phyloP scores from a whole-genome alignment of 2,797 vertebrate genomes.

The Harpagifer antarcticus region DNA sequence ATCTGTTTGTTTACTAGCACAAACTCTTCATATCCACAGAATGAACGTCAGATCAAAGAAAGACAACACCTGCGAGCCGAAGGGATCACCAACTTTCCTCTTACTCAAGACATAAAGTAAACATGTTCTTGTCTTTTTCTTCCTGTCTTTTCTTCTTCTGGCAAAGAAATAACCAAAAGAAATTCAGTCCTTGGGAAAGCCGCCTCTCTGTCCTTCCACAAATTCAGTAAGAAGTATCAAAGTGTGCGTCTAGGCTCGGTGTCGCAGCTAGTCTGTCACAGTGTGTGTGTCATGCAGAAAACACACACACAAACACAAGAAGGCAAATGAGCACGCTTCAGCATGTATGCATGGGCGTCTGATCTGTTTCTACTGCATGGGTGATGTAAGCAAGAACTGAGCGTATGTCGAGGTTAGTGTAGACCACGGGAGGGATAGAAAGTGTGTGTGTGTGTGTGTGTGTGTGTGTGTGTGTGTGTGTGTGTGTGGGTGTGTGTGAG shows the following conservation, averaged over 20 bases:
- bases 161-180: constrained; percentile 29
- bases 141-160: constrained; percentile 18
- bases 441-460: constrained; percentile 42
- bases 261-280: constrained; percentile 34
- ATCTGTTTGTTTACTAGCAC: constrained; percentile 43
- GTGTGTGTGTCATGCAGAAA: constrained; percentile 8
- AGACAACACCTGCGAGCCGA: constrained; percentile 28
- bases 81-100: constrained; percentile 31
- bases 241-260: constrained; percentile 31
- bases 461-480: constrained; percentile 48
- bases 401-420: constrained; percentile 55
- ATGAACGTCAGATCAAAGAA: not conserved
- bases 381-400: constrained; percentile 72
- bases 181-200: constrained; percentile 36
- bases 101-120: constrained; percentile 20
- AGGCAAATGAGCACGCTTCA: constrained; percentile 48
- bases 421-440: constrained; percentile 42
- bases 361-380: constrained; percentile 62
- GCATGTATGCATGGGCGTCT: constrained; percentile 51
- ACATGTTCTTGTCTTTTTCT: constrained; percentile 9
- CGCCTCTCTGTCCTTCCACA: constrained; percentile 17
- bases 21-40: constrained; percentile 46
- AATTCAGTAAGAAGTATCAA: constrained; percentile 37
- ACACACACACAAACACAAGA: constrained; percentile 20
- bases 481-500: constrained; percentile 46